Evolutionary conservation across 1,140 invertebrate genomes (phyloP).

Genomic region (Drosophila guanche): DNA sequence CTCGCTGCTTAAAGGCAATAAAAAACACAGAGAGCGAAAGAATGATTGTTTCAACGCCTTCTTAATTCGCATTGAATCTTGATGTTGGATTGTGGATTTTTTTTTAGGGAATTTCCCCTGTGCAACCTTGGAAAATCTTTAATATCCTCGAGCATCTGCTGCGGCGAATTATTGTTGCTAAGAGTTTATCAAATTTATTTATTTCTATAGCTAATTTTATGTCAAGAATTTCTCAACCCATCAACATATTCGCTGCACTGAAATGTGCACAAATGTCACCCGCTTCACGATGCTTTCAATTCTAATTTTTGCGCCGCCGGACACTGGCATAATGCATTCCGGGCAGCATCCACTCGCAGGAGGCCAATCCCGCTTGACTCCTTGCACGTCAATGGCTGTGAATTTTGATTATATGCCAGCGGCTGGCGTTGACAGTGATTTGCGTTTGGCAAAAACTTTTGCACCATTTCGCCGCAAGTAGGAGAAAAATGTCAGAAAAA

Average conservation of each 20-base stretch:
- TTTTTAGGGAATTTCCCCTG: too few relatives aligned
- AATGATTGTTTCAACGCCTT: constrained; percentile 39
- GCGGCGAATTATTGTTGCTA: too few relatives aligned
- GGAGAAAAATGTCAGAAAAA: constrained; percentile 57
- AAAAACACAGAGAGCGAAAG: background rate
- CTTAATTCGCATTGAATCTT: constrained; percentile 6
- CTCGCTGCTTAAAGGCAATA: constrained; percentile 13
- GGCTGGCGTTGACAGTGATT: constrained; percentile 56
- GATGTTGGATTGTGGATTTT: too few relatives aligned
- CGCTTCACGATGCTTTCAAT: background rate
- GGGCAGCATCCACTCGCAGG: background rate
- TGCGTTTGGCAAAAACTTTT: constrained; percentile 60
- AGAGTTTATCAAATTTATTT: too few relatives aligned
- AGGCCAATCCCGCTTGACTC: background rate
- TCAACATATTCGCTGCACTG: too few relatives aligned
- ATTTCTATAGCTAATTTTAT: too few relatives aligned
- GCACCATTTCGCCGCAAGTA: constrained; percentile 46
- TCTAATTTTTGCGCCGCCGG: background rate
- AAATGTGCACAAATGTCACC: constrained; percentile 9
- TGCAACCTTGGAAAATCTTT: too few relatives aligned
- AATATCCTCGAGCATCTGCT: too few relatives aligned
- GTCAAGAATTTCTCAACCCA: too few relatives aligned
- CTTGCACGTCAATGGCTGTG: constrained; percentile 44
- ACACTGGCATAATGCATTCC: constrained; percentile 20
- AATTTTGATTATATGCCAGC: constrained; percentile 54